A percentile compares a stretch with the other conserved stretches of the same genome.
Evolutionary conservation across 2,797 vertebrate genomes (phyloP).

Genomic region (Eulemur rubriventer): DNA sequence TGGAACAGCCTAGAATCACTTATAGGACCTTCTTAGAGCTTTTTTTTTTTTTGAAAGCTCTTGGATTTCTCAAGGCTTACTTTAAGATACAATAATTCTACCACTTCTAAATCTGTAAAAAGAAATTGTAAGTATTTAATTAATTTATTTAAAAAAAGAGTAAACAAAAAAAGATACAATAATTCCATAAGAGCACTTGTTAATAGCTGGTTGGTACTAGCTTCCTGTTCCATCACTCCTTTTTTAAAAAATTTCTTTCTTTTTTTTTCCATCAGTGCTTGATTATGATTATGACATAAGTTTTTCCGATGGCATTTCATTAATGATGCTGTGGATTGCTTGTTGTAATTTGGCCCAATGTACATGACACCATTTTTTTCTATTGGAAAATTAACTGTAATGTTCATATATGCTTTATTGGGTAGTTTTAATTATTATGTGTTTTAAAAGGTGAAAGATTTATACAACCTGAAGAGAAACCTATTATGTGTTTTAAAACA

Average conservation of each 20-base stretch:
- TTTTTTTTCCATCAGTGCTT: not conserved
- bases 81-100: not conserved
- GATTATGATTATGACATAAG: not conserved
- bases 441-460: not conserved
- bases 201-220: slow-evolving; percentile 21
- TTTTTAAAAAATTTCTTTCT: not conserved
- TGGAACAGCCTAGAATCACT: slow-evolving; percentile 2
- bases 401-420: slow-evolving; percentile 20
- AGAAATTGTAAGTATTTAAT: too few relatives aligned
- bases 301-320: slow-evolving; percentile 17
- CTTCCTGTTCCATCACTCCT: not conserved
- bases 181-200: not conserved
- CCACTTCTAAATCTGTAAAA: too few relatives aligned
- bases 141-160: too few relatives aligned
- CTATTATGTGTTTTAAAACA: slow-evolving; percentile 27
- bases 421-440: not conserved
- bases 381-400: slow-evolving; percentile 8
- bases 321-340: slow-evolving; percentile 6
- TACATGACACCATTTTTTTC: not conserved
- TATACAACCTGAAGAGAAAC: too few relatives aligned
- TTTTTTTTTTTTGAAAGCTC: not conserved
- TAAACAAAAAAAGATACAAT: not conserved
- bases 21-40: not conserved
- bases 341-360: not conserved
- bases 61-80: not conserved